These are phyloP conservation scores for Aphelocoma coerulescens DNA, from an alignment of 2,113 vertebrate genomes.

Conservation along the genomic window DNA sequence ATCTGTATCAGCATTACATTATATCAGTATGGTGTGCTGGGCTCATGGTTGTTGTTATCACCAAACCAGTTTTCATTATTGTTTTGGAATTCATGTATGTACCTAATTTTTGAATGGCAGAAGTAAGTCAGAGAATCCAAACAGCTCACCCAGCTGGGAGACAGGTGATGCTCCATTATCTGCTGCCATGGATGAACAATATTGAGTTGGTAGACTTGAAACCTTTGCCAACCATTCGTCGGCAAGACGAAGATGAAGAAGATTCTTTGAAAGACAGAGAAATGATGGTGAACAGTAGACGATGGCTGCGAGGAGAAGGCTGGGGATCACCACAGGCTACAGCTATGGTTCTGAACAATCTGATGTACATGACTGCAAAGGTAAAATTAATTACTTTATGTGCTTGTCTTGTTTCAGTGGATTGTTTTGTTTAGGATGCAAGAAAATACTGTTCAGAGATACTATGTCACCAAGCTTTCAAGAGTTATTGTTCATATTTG, in stretches of 20 bases:
- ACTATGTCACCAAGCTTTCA: background rate
- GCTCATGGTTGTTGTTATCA: background rate
- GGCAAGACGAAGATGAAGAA: slow-evolving; percentile 87
- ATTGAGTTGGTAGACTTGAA: slow-evolving; percentile 94
- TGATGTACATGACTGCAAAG: slow-evolving; percentile 99
- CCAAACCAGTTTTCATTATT: background rate
- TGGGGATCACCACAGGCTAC: slow-evolving; percentile 97
- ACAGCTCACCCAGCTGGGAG: slow-evolving; percentile 93
- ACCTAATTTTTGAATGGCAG: slow-evolving; percentile 64
- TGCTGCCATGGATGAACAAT: slow-evolving; percentile 98
- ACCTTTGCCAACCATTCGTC: slow-evolving; percentile 77
- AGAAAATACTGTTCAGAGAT: background rate
- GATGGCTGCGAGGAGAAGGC: slow-evolving; percentile 94
- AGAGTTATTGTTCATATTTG: background rate
- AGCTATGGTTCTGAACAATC: slow-evolving; percentile 96
- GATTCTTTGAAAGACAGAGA: slow-evolving; percentile 85
- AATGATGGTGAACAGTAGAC: slow-evolving; percentile 93
- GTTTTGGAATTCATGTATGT: background rate
- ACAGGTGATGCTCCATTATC: slow-evolving; percentile 97
- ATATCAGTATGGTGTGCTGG: background rate
- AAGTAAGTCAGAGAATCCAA: slow-evolving; percentile 97
- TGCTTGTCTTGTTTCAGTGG: background rate
- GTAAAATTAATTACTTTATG: slow-evolving; percentile 58
- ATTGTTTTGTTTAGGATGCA: background rate
- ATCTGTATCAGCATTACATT: background rate